Percentiles rank a stretch among this genome's conserved stretches.
These are phyloP conservation scores for Peromyscus aztecus DNA, from an alignment of 2,797 vertebrate species.

Conservation along the genomic window DNA sequence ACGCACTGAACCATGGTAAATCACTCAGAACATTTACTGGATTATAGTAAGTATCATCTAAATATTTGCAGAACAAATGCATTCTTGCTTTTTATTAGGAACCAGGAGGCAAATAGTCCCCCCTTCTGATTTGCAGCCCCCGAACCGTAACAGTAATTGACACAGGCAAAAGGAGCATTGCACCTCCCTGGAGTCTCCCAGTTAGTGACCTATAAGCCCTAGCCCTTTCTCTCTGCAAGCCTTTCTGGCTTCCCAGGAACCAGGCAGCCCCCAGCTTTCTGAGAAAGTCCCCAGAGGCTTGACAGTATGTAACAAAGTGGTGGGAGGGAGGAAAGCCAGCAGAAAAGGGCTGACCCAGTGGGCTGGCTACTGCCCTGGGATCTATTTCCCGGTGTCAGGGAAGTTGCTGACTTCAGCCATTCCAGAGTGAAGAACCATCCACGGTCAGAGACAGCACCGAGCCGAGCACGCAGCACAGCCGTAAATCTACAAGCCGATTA, in stretches of 20 bases:
- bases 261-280: neutral
- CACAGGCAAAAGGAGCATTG: neutral
- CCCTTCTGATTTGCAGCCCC: neutral
- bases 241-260: neutral
- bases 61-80: neutral
- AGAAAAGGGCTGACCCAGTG: constrained; percentile 82
- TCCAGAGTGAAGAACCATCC: constrained; percentile 61
- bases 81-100: neutral
- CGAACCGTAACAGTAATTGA: neutral
- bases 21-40: neutral
- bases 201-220: neutral
- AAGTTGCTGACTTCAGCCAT: constrained; percentile 77
- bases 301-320: neutral
- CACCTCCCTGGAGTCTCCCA: neutral
- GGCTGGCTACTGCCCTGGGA: constrained; percentile 58
- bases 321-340: neutral
- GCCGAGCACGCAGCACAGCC: constrained; percentile 75
- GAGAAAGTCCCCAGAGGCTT: neutral
- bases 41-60: neutral
- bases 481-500: constrained; percentile 82
- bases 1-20: neutral
- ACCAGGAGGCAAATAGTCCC: neutral
- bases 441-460: constrained; percentile 77
- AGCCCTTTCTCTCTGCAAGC: constrained; percentile 24
- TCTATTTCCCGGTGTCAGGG: constrained; percentile 76